Conservation (phyloP, 2,888 invertebrate genomes). For the Aricia artaxerxes region DNA sequence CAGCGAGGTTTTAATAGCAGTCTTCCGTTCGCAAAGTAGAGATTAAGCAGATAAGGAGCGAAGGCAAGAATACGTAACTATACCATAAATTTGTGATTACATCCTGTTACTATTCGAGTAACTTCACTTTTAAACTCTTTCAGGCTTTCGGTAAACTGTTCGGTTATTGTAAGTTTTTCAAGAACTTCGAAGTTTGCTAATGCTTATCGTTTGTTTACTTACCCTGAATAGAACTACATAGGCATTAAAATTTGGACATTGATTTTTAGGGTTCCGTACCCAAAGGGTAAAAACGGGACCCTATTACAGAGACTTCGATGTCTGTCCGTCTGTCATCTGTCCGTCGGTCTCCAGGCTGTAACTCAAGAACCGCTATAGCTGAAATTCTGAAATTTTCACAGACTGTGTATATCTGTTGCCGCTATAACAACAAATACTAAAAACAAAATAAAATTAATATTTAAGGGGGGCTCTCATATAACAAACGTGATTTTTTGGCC, state of each 20-base stretch:
- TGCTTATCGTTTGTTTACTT: background rate
- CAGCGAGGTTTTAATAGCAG: slow-evolving; percentile 43
- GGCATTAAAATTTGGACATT: background rate
- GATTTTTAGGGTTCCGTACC: background rate
- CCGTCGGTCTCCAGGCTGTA: too few species aligned
- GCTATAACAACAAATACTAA: too few species aligned
- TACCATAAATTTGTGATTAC: slow-evolving; percentile 43
- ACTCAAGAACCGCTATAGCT: too few species aligned
- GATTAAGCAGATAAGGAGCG: slow-evolving; percentile 45
- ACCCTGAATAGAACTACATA: background rate
- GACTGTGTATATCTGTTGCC: too few species aligned
- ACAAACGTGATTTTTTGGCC: too few species aligned
- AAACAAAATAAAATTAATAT: too few species aligned
- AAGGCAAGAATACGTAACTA: slow-evolving; percentile 41
- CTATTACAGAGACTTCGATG: too few species aligned
- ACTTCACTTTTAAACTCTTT: slow-evolving; percentile 25
- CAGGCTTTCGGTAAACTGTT: slow-evolving; percentile 2
- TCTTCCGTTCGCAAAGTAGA: slow-evolving; percentile 42
- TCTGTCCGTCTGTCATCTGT: too few species aligned
- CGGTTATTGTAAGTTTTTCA: slow-evolving; percentile 15
- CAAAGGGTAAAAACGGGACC: too few species aligned
- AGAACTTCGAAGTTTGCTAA: background rate
- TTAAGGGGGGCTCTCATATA: too few species aligned
- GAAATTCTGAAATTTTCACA: too few species aligned
- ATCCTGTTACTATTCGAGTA: slow-evolving; percentile 37